Conservation (phyloP, 2,797 vertebrate species). For the Labroides dimidiatus region DNA sequence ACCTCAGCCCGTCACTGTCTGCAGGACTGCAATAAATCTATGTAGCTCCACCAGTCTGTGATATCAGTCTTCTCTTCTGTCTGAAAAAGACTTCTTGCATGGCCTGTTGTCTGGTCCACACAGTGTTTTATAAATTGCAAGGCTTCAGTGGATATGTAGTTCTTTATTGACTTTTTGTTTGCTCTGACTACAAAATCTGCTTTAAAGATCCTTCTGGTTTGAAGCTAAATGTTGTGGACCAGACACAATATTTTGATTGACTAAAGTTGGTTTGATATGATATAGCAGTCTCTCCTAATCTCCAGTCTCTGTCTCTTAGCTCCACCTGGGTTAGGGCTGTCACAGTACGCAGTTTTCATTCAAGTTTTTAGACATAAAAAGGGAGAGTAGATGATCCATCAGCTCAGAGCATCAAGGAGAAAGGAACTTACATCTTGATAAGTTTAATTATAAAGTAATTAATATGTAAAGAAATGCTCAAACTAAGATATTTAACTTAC, state of each 20-base stretch:
- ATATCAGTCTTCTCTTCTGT: constrained; percentile 2
- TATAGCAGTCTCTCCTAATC: constrained; percentile 3
- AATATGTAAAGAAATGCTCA: too few species aligned
- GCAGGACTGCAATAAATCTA: constrained; percentile 51
- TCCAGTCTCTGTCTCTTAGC: constrained; percentile 22
- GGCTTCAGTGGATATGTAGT: not conserved
- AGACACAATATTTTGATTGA: not conserved
- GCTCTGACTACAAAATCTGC: constrained; percentile 1
- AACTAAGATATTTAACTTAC: too few species aligned
- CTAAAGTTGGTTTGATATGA: not conserved
- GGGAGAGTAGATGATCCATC: not conserved
- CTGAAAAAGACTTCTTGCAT: constrained; percentile 31
- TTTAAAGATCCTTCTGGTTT: not conserved
- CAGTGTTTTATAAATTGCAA: not conserved
- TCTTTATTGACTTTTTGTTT: not conserved
- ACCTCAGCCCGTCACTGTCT: constrained; percentile 76
- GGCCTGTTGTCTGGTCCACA: constrained; percentile 26
- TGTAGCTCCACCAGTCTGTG: constrained; percentile 9
- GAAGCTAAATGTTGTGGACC: constrained; percentile 5
- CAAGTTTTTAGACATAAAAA: too few species aligned
- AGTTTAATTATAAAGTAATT: too few species aligned
- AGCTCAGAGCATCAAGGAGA: not conserved
- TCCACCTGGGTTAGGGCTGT: constrained; percentile 27
- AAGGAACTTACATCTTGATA: too few species aligned
- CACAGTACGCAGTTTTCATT: constrained; percentile 6